Percentiles rank a stretch among this genome's conserved stretches.
These are phyloP conservation scores for Clostera curtula DNA, from an alignment of 2,888 invertebrate genomes.

Conservation along the genomic window DNA sequence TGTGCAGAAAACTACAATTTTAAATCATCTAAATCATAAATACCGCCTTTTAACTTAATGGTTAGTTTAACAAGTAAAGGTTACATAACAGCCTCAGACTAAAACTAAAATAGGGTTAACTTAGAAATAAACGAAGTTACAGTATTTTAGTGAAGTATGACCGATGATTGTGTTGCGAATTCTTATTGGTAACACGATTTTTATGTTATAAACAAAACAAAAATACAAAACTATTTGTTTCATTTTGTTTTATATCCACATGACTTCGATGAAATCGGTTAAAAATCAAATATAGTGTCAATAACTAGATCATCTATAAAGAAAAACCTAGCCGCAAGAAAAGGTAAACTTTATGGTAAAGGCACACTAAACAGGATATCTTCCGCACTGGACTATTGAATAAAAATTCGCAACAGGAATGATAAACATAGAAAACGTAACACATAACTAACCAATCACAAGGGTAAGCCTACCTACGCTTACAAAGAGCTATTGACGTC, in stretches of 20 bases:
- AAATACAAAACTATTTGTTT: too few species aligned
- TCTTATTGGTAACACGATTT: conserved; percentile 3
- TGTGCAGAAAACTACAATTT: too few species aligned
- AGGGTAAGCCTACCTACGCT: conserved; percentile 37
- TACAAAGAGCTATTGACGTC: conserved; percentile 52
- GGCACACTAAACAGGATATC: too few species aligned
- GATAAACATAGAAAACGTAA: conserved; percentile 15
- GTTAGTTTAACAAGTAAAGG: not conserved
- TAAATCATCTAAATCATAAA: too few species aligned
- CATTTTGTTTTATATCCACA: too few species aligned
- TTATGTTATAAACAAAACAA: not conserved
- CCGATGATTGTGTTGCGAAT: conserved; percentile 15
- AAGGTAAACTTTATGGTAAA: too few species aligned
- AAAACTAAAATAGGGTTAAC: conserved; percentile 56
- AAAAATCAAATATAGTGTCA: too few species aligned
- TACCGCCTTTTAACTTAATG: too few species aligned
- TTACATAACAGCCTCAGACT: conserved; percentile 23
- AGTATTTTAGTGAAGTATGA: conserved; percentile 45
- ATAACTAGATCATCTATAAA: too few species aligned
- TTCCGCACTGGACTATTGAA: too few species aligned
- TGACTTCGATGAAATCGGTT: too few species aligned
- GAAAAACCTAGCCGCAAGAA: too few species aligned
- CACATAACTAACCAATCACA: conserved; percentile 24
- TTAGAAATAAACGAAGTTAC: conserved; percentile 50
- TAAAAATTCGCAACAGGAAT: conserved; percentile 9